Percentiles rank a stretch among this genome's conserved stretches.
These are phyloP conservation scores for Romanomermis culicivorax DNA, from an alignment of 2,888 invertebrate genomes.

Conservation along the genomic window DNA sequence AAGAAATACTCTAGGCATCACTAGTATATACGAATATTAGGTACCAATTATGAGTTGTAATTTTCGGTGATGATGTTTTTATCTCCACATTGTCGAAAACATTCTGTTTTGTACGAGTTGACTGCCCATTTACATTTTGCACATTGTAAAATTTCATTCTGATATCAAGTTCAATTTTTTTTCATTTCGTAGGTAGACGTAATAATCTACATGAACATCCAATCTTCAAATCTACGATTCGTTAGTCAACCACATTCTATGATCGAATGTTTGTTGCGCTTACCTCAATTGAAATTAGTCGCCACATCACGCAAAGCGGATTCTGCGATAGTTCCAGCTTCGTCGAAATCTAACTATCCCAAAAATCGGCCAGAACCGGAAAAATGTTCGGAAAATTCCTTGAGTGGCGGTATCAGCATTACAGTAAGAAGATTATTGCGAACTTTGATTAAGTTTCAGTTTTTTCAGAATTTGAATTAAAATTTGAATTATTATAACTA, in stretches of 20 bases:
- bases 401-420: conserved; percentile 53
- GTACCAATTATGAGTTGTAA: too few species aligned
- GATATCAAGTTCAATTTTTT: too few species aligned
- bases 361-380: background rate
- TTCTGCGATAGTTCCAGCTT: too few species aligned
- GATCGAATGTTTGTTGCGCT: conserved; percentile 79
- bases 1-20: too few species aligned
- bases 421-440: conserved; percentile 44
- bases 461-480: background rate
- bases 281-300: conserved; percentile 88
- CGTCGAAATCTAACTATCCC: background rate
- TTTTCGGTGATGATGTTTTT: too few species aligned
- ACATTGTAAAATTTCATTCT: too few species aligned
- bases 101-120: too few species aligned
- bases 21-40: too few species aligned
- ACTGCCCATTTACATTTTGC: too few species aligned
- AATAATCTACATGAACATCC: conserved; percentile 92
- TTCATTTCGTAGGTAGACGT: too few species aligned
- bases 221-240: conserved; percentile 84
- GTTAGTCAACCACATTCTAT: conserved; percentile 48
- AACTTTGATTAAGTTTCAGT: conserved; percentile 29
- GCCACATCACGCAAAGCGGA: conserved; percentile 51
- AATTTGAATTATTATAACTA: too few species aligned
- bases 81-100: too few species aligned
- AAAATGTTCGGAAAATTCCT: background rate